Evolutionary conservation across 2,888 invertebrate genomes (phyloP).

Genomic region (Caenorhabditis sp.): DNA sequence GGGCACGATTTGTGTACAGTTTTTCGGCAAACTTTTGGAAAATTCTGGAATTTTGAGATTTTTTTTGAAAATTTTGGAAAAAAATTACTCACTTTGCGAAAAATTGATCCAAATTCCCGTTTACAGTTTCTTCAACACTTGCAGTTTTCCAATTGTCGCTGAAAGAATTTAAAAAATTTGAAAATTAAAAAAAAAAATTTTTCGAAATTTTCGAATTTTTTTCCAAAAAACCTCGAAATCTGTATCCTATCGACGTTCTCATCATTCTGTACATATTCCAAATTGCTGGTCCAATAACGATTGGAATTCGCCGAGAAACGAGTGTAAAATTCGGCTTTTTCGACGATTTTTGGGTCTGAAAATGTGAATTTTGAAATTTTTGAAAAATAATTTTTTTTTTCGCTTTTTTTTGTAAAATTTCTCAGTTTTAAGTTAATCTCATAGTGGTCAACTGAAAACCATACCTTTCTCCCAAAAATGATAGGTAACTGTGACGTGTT

Average conservation of each 20-base stretch:
- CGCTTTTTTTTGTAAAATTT: not conserved
- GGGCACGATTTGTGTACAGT: constrained; percentile 31
- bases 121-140: constrained; percentile 10
- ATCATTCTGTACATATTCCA: constrained; percentile 21
- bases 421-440: too few relatives aligned
- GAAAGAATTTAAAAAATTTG: constrained; percentile 21
- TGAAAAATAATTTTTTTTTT: not conserved
- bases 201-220: constrained; percentile 10
- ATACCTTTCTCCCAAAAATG: constrained; percentile 55
- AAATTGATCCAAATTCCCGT: constrained; percentile 8
- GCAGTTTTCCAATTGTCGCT: constrained; percentile 47
- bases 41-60: not conserved
- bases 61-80: not conserved
- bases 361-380: not conserved
- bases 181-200: too few relatives aligned
- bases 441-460: too few relatives aligned
- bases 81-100: constrained; percentile 5
- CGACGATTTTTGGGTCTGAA: constrained; percentile 31
- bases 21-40: constrained; percentile 49
- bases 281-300: constrained; percentile 42
- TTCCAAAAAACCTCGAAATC: constrained; percentile 32
- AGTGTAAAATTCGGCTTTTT: constrained; percentile 45
- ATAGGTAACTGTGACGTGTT: constrained; percentile 46
- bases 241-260: constrained; percentile 28
- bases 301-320: constrained; percentile 47